A percentile compares a stretch with the other conserved stretches of the same genome.
phyloP scores from a whole-genome alignment of 2,888 invertebrate species.

The Cordilura impudica region DNA sequence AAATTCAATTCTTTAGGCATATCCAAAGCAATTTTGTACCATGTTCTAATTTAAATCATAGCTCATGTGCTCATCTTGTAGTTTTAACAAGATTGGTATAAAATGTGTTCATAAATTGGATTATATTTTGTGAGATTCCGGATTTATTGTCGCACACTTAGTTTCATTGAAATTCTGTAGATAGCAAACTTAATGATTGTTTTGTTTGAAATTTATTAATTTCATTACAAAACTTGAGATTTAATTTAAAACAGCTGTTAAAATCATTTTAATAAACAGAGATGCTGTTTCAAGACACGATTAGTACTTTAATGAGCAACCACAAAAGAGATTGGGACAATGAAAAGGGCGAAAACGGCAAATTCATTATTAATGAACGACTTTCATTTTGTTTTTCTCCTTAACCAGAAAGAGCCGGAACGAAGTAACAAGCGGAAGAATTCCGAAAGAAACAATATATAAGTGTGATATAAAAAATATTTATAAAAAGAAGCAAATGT shows the following conservation, averaged over 20 bases:
- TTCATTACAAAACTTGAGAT: neutral
- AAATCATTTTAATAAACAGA: too few species aligned
- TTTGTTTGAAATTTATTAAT: neutral
- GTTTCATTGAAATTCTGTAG: neutral
- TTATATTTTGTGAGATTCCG: conserved; percentile 69
- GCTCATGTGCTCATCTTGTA: conserved; percentile 71
- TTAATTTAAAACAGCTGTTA: neutral
- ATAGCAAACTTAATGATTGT: neutral
- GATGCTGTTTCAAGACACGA: neutral
- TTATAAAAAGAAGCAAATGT: conserved; percentile 24
- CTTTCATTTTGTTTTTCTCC: too few species aligned
- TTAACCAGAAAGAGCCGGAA: conserved; percentile 64
- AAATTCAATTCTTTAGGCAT: conserved; percentile 80
- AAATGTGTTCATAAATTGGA: conserved; percentile 65
- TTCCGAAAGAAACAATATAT: conserved; percentile 9
- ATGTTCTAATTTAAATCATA: conserved; percentile 34
- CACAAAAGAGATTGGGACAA: conserved; percentile 10
- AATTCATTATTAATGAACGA: conserved; percentile 47
- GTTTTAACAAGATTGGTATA: conserved; percentile 73
- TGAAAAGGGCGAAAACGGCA: conserved; percentile 24
- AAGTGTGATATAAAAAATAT: conserved; percentile 13
- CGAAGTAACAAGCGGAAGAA: conserved; percentile 57
- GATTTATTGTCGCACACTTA: conserved; percentile 65
- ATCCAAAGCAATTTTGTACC: neutral
- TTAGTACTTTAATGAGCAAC: neutral